Base-by-base conservation (phyloP, 2,797 vertebrate genomes). In the Enteromius fasciolatus region DNA sequence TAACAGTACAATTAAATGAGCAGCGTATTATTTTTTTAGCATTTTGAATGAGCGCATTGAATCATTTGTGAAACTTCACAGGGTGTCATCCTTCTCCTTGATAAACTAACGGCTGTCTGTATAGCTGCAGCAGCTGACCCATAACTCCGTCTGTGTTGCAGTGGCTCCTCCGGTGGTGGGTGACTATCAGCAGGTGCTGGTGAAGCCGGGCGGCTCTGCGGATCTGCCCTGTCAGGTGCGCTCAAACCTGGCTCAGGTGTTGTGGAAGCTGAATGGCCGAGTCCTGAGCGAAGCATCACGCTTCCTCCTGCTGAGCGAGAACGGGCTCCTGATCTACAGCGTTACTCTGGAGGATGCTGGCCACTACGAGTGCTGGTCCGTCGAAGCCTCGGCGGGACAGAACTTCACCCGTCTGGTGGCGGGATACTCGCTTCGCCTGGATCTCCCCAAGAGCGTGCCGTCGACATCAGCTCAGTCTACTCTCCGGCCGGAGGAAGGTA, bases 261-360 rank as follows among this genome's bases (percentile, higher is more conserved):
- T 95, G 78, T 99, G 98, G 98, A 97, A 93, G 84, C 94, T 93
- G 89, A 97, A 95, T 82, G 91, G 95, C 0, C 92, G 94, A 0
- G 82, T 90, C 15, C 91, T 99, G 86, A 95, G 93, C 0, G 94
- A 96, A 86, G 94, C 95, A 61, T 96, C 96, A 10, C 96, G 95
- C 88, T 98, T 98, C 87, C 94, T 96, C 82, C 92, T 98, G 66
- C 89, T 97, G 78, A 93, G 92, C 8, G 96, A 96, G 83, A 94
- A 91, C 4, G 93, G 95, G 0, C 89, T 99, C 88, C 95, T 99
- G 1, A 95, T 99, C 89, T 97, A 98, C 94, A 97, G 97, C 89
- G 93, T 98, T 80, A 95, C 94, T 0, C 93, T 95, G 0, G 95
- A 95, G 76, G 97, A 98, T 90, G 95, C 96, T 0, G 98, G 97